Evolutionary conservation across 2,113 vertebrate species (phyloP).

Genomic region (Oxygymnocypris stewartii): DNA sequence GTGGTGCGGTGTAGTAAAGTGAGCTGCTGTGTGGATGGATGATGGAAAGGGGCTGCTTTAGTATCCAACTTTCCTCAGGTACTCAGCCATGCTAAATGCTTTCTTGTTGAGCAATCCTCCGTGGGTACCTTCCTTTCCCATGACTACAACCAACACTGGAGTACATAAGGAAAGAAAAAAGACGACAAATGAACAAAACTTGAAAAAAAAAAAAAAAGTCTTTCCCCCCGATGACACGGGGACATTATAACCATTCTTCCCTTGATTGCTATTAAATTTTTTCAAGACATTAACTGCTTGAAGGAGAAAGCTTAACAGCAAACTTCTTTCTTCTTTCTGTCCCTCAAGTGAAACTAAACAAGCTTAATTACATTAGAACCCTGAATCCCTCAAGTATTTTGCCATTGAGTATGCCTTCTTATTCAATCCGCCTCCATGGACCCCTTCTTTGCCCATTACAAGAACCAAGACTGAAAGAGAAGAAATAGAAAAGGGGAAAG

Average conservation of each 20-base stretch:
- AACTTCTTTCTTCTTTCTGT: slow-evolving; percentile 79
- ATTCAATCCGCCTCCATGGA: slow-evolving; percentile 99
- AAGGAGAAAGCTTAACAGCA: slow-evolving; percentile 99
- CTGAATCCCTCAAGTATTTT: slow-evolving; percentile 98
- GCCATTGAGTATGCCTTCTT: slow-evolving; percentile 96
- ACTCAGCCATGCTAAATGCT: slow-evolving; percentile 82
- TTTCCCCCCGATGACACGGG: slow-evolving; percentile 88
- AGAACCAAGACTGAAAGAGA: slow-evolving; percentile 97
- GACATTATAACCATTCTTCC: slow-evolving; percentile 85
- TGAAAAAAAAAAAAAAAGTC: slow-evolving; percentile 65
- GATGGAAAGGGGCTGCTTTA: slow-evolving; percentile 89
- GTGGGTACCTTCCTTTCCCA: slow-evolving; percentile 88
- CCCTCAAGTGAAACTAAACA: slow-evolving; percentile 84
- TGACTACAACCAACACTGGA: slow-evolving; percentile 90
- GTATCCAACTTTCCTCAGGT: slow-evolving; percentile 89
- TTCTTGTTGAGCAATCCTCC: slow-evolving; percentile 86
- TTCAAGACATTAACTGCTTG: slow-evolving; percentile 88
- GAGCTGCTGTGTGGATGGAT: slow-evolving; percentile 87
- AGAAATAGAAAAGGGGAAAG: slow-evolving; percentile 72
- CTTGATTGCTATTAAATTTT: slow-evolving; percentile 97
- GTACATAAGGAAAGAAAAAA: slow-evolving; percentile 83
- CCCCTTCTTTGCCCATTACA: slow-evolving; percentile 96
- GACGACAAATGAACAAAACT: slow-evolving; percentile 68
- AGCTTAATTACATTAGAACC: slow-evolving; percentile 95
- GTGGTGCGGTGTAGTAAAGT: slow-evolving; percentile 67